Percentiles rank a stretch among this genome's conserved stretches.
Evolutionary conservation across 1,140 invertebrate genomes (phyloP).

Genomic region (Harlomillsia oculata): DNA sequence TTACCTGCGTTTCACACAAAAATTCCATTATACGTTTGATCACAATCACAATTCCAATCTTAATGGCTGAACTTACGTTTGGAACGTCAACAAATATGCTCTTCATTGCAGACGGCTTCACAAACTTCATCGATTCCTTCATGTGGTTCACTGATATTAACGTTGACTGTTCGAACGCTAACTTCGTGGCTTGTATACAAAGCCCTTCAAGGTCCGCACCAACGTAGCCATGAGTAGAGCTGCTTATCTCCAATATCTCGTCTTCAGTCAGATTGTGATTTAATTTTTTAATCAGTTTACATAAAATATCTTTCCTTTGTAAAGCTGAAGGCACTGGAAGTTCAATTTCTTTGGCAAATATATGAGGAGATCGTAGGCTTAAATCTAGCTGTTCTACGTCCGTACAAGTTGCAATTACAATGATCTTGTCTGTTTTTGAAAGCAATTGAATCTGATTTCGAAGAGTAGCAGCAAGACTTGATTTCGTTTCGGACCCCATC

Average conservation of each 20-base stretch:
- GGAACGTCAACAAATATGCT: constrained; percentile 71
- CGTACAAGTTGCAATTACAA: constrained; percentile 63
- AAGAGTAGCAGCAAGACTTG: neutral
- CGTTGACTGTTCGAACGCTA: neutral
- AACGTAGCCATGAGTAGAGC: constrained; percentile 74
- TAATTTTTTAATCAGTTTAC: constrained; percentile 49
- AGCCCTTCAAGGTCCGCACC: constrained; percentile 71
- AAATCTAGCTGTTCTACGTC: constrained; percentile 60
- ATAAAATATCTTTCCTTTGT: constrained; percentile 56
- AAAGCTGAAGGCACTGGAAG: constrained; percentile 62
- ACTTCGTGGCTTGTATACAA: constrained; percentile 57
- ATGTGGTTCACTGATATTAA: constrained; percentile 36
- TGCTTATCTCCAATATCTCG: constrained; percentile 54
- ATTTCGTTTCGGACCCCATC: neutral
- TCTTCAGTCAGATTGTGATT: constrained; percentile 48
- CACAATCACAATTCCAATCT: neutral
- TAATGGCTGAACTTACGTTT: constrained; percentile 49
- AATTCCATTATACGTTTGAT: constrained; percentile 7
- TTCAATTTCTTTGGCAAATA: constrained; percentile 76
- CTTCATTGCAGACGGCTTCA: constrained; percentile 81
- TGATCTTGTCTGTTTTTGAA: constrained; percentile 44
- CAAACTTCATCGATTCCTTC: constrained; percentile 54
- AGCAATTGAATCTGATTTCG: neutral
- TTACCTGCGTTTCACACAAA: constrained; percentile 38
- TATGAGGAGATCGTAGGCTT: constrained; percentile 61